These are phyloP conservation scores for Polyploca ridens DNA, from an alignment of 2,888 invertebrate species.

Conservation along the genomic window DNA sequence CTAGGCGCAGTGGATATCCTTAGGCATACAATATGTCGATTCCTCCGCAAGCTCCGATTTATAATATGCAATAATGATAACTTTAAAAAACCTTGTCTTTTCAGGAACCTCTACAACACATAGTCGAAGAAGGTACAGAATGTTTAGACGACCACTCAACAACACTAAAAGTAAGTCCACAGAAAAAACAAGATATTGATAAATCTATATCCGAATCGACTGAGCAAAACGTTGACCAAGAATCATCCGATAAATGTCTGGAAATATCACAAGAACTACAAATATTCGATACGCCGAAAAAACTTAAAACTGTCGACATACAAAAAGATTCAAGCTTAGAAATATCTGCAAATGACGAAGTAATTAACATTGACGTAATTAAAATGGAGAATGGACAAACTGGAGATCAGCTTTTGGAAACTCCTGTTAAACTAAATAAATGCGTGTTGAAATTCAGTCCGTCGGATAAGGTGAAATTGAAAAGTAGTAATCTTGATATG, in stretches of 20 bases:
- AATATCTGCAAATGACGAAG: conserved; percentile 59
- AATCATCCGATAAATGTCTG: neutral
- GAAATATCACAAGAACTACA: neutral
- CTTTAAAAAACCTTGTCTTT: neutral
- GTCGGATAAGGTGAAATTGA: conserved; percentile 44
- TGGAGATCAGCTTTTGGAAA: conserved; percentile 24
- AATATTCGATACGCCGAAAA: conserved; percentile 49
- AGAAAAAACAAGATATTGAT: neutral
- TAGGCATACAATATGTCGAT: too few relatives aligned
- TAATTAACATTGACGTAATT: conserved; percentile 54
- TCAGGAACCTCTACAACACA: neutral
- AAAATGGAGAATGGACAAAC: conserved; percentile 38
- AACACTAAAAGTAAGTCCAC: neutral
- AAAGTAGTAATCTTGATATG: conserved; percentile 46
- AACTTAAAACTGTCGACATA: conserved; percentile 54
- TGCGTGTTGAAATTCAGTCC: conserved; percentile 58
- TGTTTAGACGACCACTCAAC: neutral
- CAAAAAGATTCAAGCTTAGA: conserved; percentile 61
- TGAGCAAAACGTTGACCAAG: neutral
- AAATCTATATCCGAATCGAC: neutral
- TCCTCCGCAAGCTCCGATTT: too few relatives aligned
- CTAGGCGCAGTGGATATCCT: too few relatives aligned
- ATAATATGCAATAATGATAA: too few relatives aligned
- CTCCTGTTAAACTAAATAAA: conserved; percentile 34
- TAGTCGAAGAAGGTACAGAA: neutral